phyloP scores from a whole-genome alignment of 1,140 invertebrate species.

The Trichonephila clavipes region DNA sequence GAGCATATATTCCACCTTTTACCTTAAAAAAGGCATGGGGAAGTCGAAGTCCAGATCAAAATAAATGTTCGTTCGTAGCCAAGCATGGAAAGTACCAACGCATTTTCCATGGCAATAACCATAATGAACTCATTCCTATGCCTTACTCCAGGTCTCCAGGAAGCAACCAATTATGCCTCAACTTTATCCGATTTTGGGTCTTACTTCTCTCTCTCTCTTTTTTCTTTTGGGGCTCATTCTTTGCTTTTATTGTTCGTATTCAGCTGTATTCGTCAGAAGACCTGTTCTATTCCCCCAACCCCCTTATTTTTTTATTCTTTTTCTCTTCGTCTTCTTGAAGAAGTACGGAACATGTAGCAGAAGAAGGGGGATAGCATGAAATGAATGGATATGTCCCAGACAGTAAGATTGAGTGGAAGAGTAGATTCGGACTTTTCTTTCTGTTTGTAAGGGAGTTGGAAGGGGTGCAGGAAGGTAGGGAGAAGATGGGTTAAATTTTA shows the following conservation, averaged over 20 bases:
- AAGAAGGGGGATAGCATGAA: background rate
- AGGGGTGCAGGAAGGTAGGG: background rate
- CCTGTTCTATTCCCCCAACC: background rate
- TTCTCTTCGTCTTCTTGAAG: background rate
- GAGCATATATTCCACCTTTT: no score
- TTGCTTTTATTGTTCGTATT: conserved; percentile 57
- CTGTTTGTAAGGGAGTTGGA: conserved; percentile 28
- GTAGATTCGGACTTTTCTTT: conserved; percentile 50
- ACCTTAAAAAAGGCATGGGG: background rate
- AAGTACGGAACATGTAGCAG: conserved; percentile 43
- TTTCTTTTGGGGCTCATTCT: background rate
- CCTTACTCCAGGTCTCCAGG: background rate
- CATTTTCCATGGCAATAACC: conserved; percentile 1
- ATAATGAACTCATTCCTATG: conserved; percentile 61
- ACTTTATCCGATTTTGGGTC: conserved; percentile 49
- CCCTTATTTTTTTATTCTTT: conserved; percentile 2
- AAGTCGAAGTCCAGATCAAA: background rate
- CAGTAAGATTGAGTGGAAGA: conserved; percentile 46
- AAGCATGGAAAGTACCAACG: background rate
- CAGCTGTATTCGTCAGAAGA: conserved; percentile 29
- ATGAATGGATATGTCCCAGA: conserved; percentile 66
- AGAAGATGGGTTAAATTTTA: conserved; percentile 58
- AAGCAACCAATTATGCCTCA: conserved; percentile 56
- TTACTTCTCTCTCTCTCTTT: background rate
- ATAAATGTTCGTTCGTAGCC: background rate